Evolutionary conservation across 2,113 vertebrate genomes (phyloP).

Genomic region (Mola mola): DNA sequence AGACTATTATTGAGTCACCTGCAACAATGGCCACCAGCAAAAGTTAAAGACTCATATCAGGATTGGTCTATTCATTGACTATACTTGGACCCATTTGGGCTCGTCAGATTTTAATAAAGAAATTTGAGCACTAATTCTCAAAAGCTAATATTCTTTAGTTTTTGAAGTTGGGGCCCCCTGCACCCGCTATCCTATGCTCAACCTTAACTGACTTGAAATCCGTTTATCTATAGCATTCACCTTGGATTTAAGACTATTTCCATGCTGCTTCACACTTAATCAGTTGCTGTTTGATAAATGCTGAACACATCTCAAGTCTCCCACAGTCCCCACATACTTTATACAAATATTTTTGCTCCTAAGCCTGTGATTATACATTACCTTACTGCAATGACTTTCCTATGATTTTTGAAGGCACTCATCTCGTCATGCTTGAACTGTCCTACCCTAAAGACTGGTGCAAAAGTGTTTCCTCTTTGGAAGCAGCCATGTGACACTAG

Average conservation of each 20-base stretch:
- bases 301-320: conserved; percentile 35
- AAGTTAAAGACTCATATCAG: conserved; percentile 79
- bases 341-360: conserved; percentile 57
- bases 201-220: conserved; percentile 60
- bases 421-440: conserved; percentile 63
- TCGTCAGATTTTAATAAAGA: conserved; percentile 79
- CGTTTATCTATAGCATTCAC: conserved; percentile 46
- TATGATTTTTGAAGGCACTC: conserved; percentile 65
- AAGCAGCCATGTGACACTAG: conserved; percentile 44
- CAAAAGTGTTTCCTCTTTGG: conserved; percentile 60
- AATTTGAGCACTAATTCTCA: conserved; percentile 80
- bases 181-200: conserved; percentile 50
- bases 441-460: conserved; percentile 66
- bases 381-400: conserved; percentile 52
- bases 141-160: conserved; percentile 75
- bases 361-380: conserved; percentile 68
- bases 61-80: conserved; percentile 74
- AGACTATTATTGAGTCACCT: conserved; percentile 68
- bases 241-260: conserved; percentile 63
- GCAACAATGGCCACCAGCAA: conserved; percentile 74
- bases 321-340: conserved; percentile 32
- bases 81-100: conserved; percentile 74
- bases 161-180: conserved; percentile 62
- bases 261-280: conserved; percentile 62
- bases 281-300: conserved; percentile 54